A percentile compares a stretch with the other conserved stretches of the same genome.
These are phyloP conservation scores for Leptinotarsa tumamoca DNA, from an alignment of 2,888 invertebrate species.

Conservation along the genomic window DNA sequence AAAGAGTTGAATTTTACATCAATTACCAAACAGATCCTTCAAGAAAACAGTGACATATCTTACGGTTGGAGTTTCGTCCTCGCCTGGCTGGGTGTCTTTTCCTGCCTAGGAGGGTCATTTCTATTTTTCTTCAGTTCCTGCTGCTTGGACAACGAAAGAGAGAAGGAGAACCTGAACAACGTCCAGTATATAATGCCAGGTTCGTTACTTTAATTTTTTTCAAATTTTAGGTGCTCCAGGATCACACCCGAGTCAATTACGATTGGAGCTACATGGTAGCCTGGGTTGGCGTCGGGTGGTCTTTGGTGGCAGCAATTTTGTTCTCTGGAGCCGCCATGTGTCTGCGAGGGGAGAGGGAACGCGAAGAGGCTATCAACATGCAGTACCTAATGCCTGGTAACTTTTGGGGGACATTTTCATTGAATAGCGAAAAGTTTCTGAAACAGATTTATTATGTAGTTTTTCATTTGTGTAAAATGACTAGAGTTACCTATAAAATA, in stretches of 20 bases:
- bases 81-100: slow-evolving; percentile 85
- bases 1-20: not conserved
- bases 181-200: slow-evolving; percentile 93
- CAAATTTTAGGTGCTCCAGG: slow-evolving; percentile 80
- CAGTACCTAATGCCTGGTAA: slow-evolving; percentile 97
- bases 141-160: slow-evolving; percentile 82
- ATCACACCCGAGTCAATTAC: slow-evolving; percentile 87
- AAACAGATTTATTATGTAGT: slow-evolving; percentile 9
- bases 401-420: slow-evolving; percentile 51
- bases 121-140: slow-evolving; percentile 84
- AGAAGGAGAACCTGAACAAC: slow-evolving; percentile 79
- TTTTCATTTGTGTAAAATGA: not conserved
- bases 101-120: slow-evolving; percentile 79
- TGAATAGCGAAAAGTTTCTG: slow-evolving; percentile 30
- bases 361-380: slow-evolving; percentile 96
- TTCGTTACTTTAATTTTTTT: slow-evolving; percentile 59
- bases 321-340: slow-evolving; percentile 95
- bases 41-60: slow-evolving; percentile 78
- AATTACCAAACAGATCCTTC: slow-evolving; percentile 71
- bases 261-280: slow-evolving; percentile 98
- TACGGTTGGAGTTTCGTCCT: slow-evolving; percentile 91
- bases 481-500: not conserved
- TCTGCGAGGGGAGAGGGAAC: slow-evolving; percentile 91
- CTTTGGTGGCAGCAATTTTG: slow-evolving; percentile 90
- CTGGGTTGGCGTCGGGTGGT: slow-evolving; percentile 95